Conservation (phyloP, 2,797 vertebrate genomes). For the Sebastes paucispinis region DNA sequence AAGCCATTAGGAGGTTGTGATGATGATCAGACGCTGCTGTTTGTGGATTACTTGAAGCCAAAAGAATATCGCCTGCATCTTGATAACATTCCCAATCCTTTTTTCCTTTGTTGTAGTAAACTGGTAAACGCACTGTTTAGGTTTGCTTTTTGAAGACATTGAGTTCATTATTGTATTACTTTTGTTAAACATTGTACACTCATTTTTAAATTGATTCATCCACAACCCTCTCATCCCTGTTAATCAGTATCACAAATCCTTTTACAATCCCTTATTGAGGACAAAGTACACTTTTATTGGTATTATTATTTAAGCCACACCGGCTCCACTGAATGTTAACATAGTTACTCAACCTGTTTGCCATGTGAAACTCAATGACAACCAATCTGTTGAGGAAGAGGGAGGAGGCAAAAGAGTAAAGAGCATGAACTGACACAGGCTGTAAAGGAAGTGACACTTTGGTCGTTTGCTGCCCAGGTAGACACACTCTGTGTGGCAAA, state of each 20-base stretch:
- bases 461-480: too few relatives aligned
- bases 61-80: not conserved
- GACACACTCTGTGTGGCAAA: not conserved
- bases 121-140: not conserved
- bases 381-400: not conserved
- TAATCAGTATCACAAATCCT: not conserved
- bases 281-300: not conserved
- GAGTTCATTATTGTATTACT: not conserved
- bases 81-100: not conserved
- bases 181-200: not conserved
- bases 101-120: not conserved
- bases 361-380: not conserved
- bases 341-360: slow-evolving; percentile 1
- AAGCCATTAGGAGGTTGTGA: too few relatives aligned
- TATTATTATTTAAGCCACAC: not conserved
- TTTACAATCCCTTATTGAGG: not conserved
- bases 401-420: not conserved
- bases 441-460: not conserved
- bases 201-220: not conserved
- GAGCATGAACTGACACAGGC: not conserved
- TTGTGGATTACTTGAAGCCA: not conserved
- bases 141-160: not conserved
- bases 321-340: too few relatives aligned
- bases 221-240: not conserved
- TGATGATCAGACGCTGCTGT: not conserved